Evolutionary conservation across 2,797 vertebrate genomes (phyloP).

Genomic region (Syncerus caffer): DNA sequence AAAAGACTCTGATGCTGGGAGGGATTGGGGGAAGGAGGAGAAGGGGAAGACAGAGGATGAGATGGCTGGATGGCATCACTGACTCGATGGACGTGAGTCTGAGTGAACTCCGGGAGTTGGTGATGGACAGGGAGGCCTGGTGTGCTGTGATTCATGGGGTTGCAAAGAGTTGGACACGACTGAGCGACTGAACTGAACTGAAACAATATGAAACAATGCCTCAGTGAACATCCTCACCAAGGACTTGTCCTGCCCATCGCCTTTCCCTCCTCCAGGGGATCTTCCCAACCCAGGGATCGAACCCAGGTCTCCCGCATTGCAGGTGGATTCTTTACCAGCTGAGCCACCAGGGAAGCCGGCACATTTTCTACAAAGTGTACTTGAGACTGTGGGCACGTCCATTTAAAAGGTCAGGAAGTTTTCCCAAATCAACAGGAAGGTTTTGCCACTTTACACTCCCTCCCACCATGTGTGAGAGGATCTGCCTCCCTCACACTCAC

Average conservation of each 20-base stretch:
- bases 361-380: background rate
- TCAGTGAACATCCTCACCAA: accelerated
- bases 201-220: accelerated
- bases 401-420: background rate
- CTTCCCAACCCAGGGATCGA: too few species aligned
- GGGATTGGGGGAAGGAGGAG: too few species aligned
- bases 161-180: too few species aligned
- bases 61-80: too few species aligned
- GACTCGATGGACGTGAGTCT: too few species aligned
- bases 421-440: background rate
- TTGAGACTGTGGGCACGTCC: accelerated
- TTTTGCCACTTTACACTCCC: background rate
- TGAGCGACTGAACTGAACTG: too few species aligned
- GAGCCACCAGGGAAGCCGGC: background rate
- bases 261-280: background rate
- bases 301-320: background rate
- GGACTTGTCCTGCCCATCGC: accelerated
- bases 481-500: background rate
- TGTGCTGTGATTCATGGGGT: too few species aligned
- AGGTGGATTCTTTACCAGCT: background rate
- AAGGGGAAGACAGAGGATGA: too few species aligned
- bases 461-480: background rate
- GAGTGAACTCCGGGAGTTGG: too few species aligned
- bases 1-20: too few species aligned
- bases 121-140: too few species aligned